Base-by-base conservation (phyloP, 2,113 vertebrate genomes). In the Nycticebus coucang region DNA sequence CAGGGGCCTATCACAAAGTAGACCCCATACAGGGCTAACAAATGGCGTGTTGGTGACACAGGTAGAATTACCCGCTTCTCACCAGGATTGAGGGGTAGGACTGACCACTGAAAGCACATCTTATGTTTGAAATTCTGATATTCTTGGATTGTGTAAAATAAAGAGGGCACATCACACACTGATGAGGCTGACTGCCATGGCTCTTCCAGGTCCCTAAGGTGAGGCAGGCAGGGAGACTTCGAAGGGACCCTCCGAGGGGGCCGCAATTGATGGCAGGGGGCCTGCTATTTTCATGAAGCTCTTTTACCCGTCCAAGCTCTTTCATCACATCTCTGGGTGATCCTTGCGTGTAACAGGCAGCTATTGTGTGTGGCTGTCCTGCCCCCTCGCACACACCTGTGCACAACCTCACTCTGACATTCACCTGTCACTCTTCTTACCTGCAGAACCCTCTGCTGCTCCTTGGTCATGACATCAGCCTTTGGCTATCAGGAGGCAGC, bases 1-100 rank as follows among this genome's bases (percentile, higher is more conserved):
- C 33, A 28, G 5, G 5, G 18, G 4, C 30, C 30, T 69, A 57
- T 60, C 55, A 26, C 24, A 11, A 33, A 24, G 41, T 1, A 24
- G 0, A n/a, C 22, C 53, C 57, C 18, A 0, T 0, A 14, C 5
- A 21, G 33, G 28, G 1, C 14, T 28, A 50, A n/a, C 5, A 7
- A 57, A 15, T 1, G 5, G 17, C 28, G 7, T 1, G 17, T 33
- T 50, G 24, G 41, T 0, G 8, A 50, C 60, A 80, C 24, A 21
- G 64, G 69, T 45, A 60, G 53, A 21, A 19, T 68, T 22, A 87
- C 71, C 35, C 68, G 8, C 33, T 14, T 50, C 37, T 82, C 71
- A 22, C 55, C 37, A 18, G 30, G 41, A 19, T 6, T 5, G 5
- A 24, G 17, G 18, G 62, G 19, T 66, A 18, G 35, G 13, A 21